These are phyloP conservation scores for Odontocolon sp. DNA, from an alignment of 2,888 invertebrate species.

Conservation along the genomic window DNA sequence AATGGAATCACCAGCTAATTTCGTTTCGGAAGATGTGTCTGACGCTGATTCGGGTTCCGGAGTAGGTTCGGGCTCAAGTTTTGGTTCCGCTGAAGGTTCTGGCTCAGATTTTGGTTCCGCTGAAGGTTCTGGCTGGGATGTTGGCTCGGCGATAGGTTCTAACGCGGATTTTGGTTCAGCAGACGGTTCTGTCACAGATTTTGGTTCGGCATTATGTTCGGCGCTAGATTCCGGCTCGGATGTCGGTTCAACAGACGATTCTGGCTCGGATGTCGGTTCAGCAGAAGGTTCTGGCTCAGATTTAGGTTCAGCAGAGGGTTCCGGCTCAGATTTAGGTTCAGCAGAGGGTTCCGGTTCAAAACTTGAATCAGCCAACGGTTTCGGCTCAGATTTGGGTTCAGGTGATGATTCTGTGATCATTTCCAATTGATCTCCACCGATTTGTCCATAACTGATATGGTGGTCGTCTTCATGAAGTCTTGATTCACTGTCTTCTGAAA, in stretches of 20 bases:
- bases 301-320: constrained; percentile 57
- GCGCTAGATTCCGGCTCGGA: constrained; percentile 60
- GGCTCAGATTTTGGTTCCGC: constrained; percentile 65
- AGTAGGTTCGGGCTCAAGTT: constrained; percentile 65
- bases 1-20: constrained; percentile 42
- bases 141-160: constrained; percentile 45
- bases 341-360: constrained; percentile 65
- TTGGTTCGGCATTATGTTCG: constrained; percentile 67
- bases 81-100: constrained; percentile 66
- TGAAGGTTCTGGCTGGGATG: constrained; percentile 48
- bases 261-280: constrained; percentile 62
- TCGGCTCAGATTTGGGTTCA: constrained; percentile 62
- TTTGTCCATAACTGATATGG: background rate
- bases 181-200: constrained; percentile 63
- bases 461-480: background rate
- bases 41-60: constrained; percentile 68
- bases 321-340: constrained; percentile 61
- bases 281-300: constrained; percentile 62
- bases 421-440: background rate
- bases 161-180: constrained; percentile 30
- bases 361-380: constrained; percentile 55
- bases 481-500: background rate
- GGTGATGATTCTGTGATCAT: constrained; percentile 61
- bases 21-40: constrained; percentile 66
- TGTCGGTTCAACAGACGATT: constrained; percentile 62